Evolutionary conservation across 2,797 vertebrate genomes (phyloP).

Genomic region (Otolemur crassicaudatus): DNA sequence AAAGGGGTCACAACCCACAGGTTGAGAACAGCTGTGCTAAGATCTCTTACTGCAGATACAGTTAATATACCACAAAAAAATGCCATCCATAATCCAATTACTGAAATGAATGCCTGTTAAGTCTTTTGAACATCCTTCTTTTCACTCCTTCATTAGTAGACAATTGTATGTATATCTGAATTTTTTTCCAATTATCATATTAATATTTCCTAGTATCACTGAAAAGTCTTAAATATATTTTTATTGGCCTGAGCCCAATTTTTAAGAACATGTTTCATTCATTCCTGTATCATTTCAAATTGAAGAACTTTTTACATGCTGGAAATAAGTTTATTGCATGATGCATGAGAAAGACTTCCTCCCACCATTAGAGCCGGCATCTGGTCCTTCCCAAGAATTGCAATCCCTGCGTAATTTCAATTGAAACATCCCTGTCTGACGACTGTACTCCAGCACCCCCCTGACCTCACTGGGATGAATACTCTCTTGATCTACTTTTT

Average conservation of each 20-base stretch:
- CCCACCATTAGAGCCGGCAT: neutral
- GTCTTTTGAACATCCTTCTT: neutral
- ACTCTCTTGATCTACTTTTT: neutral
- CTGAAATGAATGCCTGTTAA: neutral
- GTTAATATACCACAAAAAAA: neutral
- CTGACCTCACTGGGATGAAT: neutral
- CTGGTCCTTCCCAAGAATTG: neutral
- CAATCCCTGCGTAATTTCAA: neutral
- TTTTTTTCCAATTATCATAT: neutral
- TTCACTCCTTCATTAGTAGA: constrained; percentile 8
- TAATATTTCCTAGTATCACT: neutral
- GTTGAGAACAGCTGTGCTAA: neutral
- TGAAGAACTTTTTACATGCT: constrained; percentile 17
- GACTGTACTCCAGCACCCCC: neutral
- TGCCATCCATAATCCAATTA: neutral
- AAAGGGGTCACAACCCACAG: no score
- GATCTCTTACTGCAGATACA: neutral
- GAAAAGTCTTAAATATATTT: constrained; percentile 30
- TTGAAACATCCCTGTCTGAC: neutral
- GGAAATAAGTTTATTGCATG: constrained; percentile 5
- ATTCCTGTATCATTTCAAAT: constrained; percentile 24
- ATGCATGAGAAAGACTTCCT: neutral
- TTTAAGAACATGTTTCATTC: constrained; percentile 2
- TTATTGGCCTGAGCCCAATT: neutral
- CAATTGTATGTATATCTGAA: neutral